phyloP scores from a whole-genome alignment of 2,888 invertebrate species.

The Orthosia cruda region DNA sequence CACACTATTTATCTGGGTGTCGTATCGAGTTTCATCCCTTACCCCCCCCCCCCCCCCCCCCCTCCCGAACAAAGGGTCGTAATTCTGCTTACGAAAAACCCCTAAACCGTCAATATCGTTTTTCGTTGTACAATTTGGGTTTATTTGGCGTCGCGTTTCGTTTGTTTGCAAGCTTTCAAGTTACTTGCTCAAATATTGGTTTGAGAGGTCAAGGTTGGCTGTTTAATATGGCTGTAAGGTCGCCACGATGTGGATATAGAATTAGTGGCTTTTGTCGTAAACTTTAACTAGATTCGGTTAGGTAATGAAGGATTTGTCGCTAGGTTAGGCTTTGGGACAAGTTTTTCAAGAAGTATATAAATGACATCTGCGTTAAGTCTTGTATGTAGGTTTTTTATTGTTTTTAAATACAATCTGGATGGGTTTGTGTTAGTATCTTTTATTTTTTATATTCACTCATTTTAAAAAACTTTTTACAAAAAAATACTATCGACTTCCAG shows the following conservation, averaged over 20 bases:
- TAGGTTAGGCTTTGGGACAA: neutral
- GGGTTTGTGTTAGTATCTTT: too few species aligned
- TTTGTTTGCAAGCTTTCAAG: slow-evolving; percentile 74
- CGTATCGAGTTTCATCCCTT: slow-evolving; percentile 66
- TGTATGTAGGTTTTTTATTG: too few species aligned
- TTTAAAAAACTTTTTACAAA: too few species aligned
- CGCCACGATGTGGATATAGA: slow-evolving; percentile 41
- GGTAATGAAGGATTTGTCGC: slow-evolving; percentile 23
- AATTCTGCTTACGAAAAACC: slow-evolving; percentile 69
- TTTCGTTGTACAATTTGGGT: slow-evolving; percentile 75
- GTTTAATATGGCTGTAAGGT: slow-evolving; percentile 54
- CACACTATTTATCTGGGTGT: slow-evolving; percentile 67
- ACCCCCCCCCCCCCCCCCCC: slow-evolving; percentile 34
- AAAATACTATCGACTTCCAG: too few species aligned
- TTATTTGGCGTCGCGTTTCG: slow-evolving; percentile 74
- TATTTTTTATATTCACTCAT: too few species aligned
- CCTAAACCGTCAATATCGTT: slow-evolving; percentile 76
- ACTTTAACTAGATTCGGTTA: slow-evolving; percentile 41
- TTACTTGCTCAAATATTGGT: slow-evolving; percentile 71
- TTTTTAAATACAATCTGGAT: too few species aligned
- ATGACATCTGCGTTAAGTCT: too few species aligned
- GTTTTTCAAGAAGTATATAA: too few species aligned
- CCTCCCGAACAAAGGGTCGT: slow-evolving; percentile 65
- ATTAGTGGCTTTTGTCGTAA: slow-evolving; percentile 58
- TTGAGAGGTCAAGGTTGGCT: slow-evolving; percentile 58